These are phyloP conservation scores for Magallana nippona DNA, from an alignment of 2,888 invertebrate genomes.

Conservation along the genomic window DNA sequence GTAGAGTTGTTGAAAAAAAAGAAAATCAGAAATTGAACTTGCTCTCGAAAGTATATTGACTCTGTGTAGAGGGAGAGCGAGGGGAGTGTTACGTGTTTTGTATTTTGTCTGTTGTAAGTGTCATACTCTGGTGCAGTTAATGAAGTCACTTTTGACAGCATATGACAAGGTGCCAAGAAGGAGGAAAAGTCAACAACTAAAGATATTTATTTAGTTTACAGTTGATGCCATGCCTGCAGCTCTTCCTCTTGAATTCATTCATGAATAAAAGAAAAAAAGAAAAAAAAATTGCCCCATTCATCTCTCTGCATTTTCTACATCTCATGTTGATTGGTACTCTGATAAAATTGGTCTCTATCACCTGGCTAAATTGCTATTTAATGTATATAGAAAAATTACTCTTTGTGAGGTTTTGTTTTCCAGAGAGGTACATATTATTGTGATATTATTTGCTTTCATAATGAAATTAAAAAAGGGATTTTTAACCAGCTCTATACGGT, in stretches of 20 bases:
- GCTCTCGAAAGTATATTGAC: slow-evolving; percentile 30
- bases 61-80: neutral
- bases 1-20: neutral
- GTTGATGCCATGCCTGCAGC: slow-evolving; percentile 10
- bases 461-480: slow-evolving; percentile 15
- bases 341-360: neutral
- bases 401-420: slow-evolving; percentile 20
- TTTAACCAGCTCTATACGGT: slow-evolving; percentile 1
- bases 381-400: neutral
- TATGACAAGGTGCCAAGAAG: neutral
- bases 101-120: neutral
- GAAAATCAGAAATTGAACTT: neutral
- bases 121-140: neutral
- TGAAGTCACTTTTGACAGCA: neutral
- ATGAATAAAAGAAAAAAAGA: neutral
- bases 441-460: slow-evolving; percentile 19
- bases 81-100: neutral
- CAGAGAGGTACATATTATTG: neutral
- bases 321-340: neutral
- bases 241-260: neutral
- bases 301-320: too few species aligned
- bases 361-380: neutral
- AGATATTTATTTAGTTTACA: neutral
- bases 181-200: neutral
- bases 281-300: slow-evolving; percentile 3